phyloP scores from a whole-genome alignment of 2,797 vertebrate genomes.

The Argya squamiceps region DNA sequence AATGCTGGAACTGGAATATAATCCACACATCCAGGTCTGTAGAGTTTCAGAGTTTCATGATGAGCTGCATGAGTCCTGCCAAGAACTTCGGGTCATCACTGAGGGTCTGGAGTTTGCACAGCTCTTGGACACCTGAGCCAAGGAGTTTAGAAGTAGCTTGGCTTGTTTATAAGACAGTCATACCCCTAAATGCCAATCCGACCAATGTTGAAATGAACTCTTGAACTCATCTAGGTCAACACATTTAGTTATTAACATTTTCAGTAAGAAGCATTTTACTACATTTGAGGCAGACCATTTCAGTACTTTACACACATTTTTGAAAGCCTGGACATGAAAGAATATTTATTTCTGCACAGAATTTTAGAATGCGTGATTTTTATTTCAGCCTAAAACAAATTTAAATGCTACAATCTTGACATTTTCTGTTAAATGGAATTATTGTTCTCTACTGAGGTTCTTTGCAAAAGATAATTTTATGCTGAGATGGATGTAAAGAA shows the following conservation, averaged over 20 bases:
- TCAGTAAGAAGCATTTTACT: neutral
- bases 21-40: fast-evolving
- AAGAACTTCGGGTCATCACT: neutral
- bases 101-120: neutral
- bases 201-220: neutral
- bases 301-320: neutral
- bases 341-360: neutral
- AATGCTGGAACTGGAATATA: neutral
- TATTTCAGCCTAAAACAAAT: neutral
- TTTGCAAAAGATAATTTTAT: neutral
- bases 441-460: neutral
- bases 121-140: neutral
- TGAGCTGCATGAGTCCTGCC: neutral
- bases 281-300: neutral
- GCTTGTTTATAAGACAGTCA: neutral
- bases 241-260: neutral
- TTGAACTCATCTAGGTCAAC: neutral
- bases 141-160: neutral
- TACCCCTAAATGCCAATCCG: neutral
- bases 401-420: neutral
- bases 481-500: neutral
- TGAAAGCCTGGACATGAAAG: neutral
- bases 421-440: neutral
- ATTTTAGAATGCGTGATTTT: neutral
- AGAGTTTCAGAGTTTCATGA: neutral